A percentile compares a stretch with the other conserved stretches of the same genome.
Evolutionary conservation across 1,140 invertebrate species (phyloP).

Genomic region (Latrodectus geometricus): DNA sequence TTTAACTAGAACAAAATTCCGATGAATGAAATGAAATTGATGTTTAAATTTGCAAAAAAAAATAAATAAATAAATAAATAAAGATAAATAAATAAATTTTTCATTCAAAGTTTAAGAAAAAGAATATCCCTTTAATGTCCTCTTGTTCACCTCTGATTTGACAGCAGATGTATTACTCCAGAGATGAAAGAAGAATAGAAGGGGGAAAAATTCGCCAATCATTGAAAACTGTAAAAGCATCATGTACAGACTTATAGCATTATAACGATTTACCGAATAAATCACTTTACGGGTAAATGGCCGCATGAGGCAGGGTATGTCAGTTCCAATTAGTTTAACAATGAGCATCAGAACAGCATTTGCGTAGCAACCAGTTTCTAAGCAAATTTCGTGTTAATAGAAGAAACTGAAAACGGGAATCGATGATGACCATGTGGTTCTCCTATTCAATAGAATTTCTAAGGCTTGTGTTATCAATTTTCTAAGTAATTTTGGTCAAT

Average conservation of each 20-base stretch:
- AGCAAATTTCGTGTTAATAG: slow-evolving; percentile 44
- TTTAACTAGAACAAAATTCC: no score
- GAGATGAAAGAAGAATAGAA: not conserved
- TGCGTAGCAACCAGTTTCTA: slow-evolving; percentile 33
- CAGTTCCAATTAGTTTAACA: slow-evolving; percentile 45
- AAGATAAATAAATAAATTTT: no score
- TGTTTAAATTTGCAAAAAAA: no score
- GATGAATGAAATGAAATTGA: no score
- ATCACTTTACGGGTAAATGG: slow-evolving; percentile 44
- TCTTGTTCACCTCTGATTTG: not conserved
- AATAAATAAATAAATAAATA: no score
- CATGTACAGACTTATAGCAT: not conserved
- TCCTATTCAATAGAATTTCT: no score
- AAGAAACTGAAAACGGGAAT: slow-evolving; percentile 22
- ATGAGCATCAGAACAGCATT: slow-evolving; percentile 15
- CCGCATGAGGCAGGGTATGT: slow-evolving; percentile 24
- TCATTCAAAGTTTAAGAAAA: no score
- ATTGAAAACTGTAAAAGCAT: not conserved
- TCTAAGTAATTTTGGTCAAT: no score
- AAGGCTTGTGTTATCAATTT: no score
- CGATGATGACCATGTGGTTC: not conserved
- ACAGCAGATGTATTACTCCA: not conserved
- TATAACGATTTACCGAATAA: slow-evolving; percentile 43
- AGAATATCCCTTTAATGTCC: no score
- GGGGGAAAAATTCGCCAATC: not conserved